Percentiles rank a stretch among this genome's conserved stretches.
Conservation (phyloP, 2,797 vertebrate genomes). For the Hemibagrus guttatus region DNA sequence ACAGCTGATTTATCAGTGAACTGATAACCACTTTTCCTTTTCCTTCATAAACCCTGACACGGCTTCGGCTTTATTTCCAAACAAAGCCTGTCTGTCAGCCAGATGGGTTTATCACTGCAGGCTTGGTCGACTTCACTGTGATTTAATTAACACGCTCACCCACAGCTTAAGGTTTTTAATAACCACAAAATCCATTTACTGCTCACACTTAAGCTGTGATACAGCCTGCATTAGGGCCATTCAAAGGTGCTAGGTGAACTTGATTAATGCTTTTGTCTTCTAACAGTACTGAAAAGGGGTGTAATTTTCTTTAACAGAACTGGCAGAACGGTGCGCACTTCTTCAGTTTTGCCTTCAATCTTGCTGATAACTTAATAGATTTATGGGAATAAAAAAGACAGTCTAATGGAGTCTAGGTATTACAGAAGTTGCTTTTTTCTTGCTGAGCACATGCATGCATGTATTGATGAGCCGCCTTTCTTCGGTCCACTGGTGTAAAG, state of each 20-base stretch:
- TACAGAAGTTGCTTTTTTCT: background rate
- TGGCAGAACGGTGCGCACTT: background rate
- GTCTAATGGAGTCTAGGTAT: background rate
- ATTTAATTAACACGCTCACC: slow-evolving; percentile 39
- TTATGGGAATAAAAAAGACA: background rate
- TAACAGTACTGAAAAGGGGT: background rate
- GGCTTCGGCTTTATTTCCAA: slow-evolving; percentile 24
- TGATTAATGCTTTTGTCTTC: slow-evolving; percentile 27
- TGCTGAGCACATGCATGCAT: background rate
- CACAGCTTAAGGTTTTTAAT: slow-evolving; percentile 49
- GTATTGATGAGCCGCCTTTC: too few relatives aligned
- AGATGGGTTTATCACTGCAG: slow-evolving; percentile 39
- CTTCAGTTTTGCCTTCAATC: background rate
- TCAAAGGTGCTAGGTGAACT: slow-evolving; percentile 21
- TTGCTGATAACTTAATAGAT: background rate
- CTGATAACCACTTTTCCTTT: slow-evolving; percentile 22
- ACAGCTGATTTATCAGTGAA: slow-evolving; percentile 29
- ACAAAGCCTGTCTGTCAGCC: slow-evolving; percentile 23
- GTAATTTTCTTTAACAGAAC: background rate
- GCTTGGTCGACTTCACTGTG: slow-evolving; percentile 19
- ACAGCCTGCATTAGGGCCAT: slow-evolving; percentile 13
- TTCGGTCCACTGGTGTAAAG: too few relatives aligned
- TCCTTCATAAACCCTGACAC: slow-evolving; percentile 28
- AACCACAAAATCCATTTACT: slow-evolving; percentile 34
- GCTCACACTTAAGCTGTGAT: slow-evolving; percentile 23